Evolutionary conservation across 2,797 vertebrate genomes (phyloP).

Genomic region (Pelobates cultripes): DNA sequence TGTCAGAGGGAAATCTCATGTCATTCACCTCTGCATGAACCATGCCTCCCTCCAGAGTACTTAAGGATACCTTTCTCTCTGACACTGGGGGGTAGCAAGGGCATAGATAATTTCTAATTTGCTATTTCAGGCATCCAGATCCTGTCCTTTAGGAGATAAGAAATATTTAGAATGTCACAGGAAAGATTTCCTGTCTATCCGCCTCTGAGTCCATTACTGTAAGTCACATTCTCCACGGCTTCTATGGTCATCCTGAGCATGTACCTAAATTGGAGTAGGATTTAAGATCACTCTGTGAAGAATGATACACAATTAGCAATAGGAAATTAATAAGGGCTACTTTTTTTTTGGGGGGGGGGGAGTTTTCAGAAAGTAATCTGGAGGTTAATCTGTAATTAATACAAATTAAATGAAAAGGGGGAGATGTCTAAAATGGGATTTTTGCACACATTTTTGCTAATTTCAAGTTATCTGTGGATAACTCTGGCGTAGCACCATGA

Average conservation of each 20-base stretch:
- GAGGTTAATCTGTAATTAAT: no score
- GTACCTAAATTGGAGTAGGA: background rate
- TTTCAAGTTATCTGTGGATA: no score
- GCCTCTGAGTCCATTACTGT: background rate
- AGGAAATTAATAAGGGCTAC: no score
- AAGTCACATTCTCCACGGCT: background rate
- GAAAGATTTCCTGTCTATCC: slow-evolving; percentile 18
- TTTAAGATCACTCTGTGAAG: no score
- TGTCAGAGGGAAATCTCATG: no score
- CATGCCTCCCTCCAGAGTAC: slow-evolving; percentile 2
- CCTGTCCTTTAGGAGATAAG: slow-evolving; percentile 16
- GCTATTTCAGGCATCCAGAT: slow-evolving; percentile 20
- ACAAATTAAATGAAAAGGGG: no score
- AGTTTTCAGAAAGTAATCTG: no score
- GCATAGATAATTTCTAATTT: background rate
- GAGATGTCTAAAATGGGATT: no score
- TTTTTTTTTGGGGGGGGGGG: no score
- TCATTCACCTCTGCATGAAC: slow-evolving; percentile 1
- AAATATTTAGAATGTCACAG: slow-evolving; percentile 17
- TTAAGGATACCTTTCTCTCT: background rate
- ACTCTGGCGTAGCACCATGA: no score
- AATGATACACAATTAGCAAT: no score
- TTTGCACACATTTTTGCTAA: no score
- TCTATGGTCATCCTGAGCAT: background rate
- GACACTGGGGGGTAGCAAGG: background rate